Conservation (phyloP, 2,888 invertebrate genomes). For the Cephus runcator region DNA sequence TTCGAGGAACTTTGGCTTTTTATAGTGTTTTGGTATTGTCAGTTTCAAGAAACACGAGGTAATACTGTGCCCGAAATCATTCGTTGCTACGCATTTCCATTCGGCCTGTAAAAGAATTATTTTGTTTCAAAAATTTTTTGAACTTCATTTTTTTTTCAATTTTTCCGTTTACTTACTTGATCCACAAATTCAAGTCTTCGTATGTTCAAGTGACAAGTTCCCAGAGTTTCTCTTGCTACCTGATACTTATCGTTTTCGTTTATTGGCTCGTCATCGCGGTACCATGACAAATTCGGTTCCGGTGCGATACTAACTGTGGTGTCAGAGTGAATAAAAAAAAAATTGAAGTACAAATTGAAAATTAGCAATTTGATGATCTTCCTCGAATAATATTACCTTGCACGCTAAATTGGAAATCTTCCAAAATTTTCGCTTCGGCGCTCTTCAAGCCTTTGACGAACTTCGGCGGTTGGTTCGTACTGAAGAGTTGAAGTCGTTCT, state of each 20-base stretch:
- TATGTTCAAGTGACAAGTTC: conserved; percentile 79
- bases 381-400: conserved; percentile 70
- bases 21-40: conserved; percentile 87
- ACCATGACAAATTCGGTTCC: conserved; percentile 87
- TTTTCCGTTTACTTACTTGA: conserved; percentile 66
- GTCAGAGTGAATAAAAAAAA: conserved; percentile 26
- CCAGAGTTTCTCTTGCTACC: conserved; percentile 75
- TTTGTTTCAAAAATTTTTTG: background rate
- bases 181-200: conserved; percentile 82
- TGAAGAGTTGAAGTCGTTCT: conserved; percentile 80
- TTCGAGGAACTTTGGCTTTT: conserved; percentile 88
- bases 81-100: conserved; percentile 91
- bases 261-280: conserved; percentile 84
- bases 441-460: conserved; percentile 86
- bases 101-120: conserved; percentile 71
- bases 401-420: conserved; percentile 81
- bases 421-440: conserved; percentile 84
- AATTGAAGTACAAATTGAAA: background rate
- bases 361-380: conserved; percentile 5
- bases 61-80: conserved; percentile 89
- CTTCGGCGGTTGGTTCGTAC: conserved; percentile 84
- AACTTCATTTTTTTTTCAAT: background rate
- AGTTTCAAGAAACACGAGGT: conserved; percentile 88
- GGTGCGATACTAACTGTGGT: conserved; percentile 80
- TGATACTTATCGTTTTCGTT: conserved; percentile 77